Evolutionary conservation across 2,888 invertebrate genomes (phyloP), one percentile per base, ranked within the genome.

Genomic region (Quadriops clusia): DNA sequence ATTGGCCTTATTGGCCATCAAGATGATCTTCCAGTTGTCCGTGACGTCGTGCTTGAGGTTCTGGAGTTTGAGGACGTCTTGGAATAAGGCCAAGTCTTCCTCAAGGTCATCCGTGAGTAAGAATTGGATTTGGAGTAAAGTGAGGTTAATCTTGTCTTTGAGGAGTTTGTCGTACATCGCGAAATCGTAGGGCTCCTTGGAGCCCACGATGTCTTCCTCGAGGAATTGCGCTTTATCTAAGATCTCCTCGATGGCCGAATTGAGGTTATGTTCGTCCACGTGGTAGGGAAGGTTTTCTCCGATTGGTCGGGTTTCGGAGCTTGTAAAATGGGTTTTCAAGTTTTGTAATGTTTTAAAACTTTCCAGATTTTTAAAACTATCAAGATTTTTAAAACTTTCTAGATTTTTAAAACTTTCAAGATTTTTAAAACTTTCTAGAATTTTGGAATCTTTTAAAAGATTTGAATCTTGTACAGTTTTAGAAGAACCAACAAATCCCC

Each of bases 1-100:
- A 27, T 54, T 47, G 9, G 42, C 37, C 32, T 45, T 45, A 16
- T 51, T 45, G 12, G 46, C 44, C 12, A 46, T 45, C 8, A 57
- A 32, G 3, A 48, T 23, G 12, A 51, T 42, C 25, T 53, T 55
- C 58, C 58, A 59, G 16, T 54, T 53, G 24, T 50, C 43, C 1
- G 50, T 46, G 4, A 55, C 40, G 0, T 47, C 42, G 4, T 43
- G 41, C 31, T 56, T 56, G 17, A 56, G 42, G 14, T 45, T 42
- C 31, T 60, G 51, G 6, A 58, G 32, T 33, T 51, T 50, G 1
- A 49, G 37, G 5, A 60, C 28, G 8, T 51, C 44, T 9, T 50
- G 48, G 33, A 47, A 50, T 12, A 58, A 43, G 5, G 45, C 33
- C 4, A 48, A 42, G 30, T 56, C 54, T 20, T 46, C 41, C 5